Conservation (phyloP, 2,888 invertebrate genomes). For the Melieria picta region DNA sequence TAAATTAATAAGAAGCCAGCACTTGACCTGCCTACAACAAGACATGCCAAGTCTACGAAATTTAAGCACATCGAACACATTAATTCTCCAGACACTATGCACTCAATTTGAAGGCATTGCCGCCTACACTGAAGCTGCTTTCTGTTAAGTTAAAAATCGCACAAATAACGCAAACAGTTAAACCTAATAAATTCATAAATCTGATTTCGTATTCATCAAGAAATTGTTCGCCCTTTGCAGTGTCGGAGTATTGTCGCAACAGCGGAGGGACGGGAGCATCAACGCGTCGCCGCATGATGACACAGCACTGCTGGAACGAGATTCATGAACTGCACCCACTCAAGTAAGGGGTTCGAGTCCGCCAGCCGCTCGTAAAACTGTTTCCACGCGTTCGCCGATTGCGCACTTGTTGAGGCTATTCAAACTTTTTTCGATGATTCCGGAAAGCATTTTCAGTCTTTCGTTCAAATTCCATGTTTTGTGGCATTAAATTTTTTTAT, state of each 20-base stretch:
- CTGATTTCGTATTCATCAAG: neutral
- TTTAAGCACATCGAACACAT: too few relatives aligned
- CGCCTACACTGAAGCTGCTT: neutral
- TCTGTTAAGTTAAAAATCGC: neutral
- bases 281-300: constrained; percentile 63
- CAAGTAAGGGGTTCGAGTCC: constrained; percentile 45
- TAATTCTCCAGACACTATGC: too few relatives aligned
- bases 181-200: neutral
- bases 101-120: neutral
- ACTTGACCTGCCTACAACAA: too few relatives aligned
- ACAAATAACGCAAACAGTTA: neutral
- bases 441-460: too few relatives aligned
- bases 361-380: neutral
- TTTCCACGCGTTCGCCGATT: neutral
- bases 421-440: too few relatives aligned
- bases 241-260: constrained; percentile 67
- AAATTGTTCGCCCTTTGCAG: constrained; percentile 46
- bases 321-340: constrained; percentile 66
- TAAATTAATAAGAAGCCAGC: too few relatives aligned
- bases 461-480: too few relatives aligned
- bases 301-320: constrained; percentile 66
- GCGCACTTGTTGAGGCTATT: too few relatives aligned
- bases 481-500: too few relatives aligned
- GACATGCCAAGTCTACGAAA: too few relatives aligned
- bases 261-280: constrained; percentile 51